Evolutionary conservation across 2,113 vertebrate genomes (phyloP), one percentile per base, ranked within the genome.

Genomic region (Oreochromis aureus): DNA sequence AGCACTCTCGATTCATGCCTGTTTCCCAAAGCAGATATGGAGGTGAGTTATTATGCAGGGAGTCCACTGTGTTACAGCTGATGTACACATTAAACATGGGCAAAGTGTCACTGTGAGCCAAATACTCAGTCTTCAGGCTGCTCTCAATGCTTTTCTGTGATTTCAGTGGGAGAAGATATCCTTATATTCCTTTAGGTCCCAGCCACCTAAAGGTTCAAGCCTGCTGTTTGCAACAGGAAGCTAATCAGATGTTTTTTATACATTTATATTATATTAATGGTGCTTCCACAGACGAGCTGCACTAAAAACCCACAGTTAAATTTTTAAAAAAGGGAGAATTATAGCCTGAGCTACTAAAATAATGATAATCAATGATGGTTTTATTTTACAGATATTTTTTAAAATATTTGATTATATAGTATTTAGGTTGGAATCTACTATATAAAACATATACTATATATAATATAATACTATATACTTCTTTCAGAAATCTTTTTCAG

Each of bases 401-500:
- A 34, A 44, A 36, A 66, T 73, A 46, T 41, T 73, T 18, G 5
- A 16, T 71, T 46, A 46, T 61, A 61, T 61, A 61, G 30, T 19
- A 61, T 61, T 61, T 61, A 34, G 58, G 30, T 34, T 61, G 16
- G 58, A 61, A 19, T 61, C 30, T 34, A 36, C 32, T n/a, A 63
- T 6, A 63, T 63, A 63, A 34, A 63, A 36, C 59, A 11, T 19
- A 63, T 63, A 11, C 10, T 36, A 66, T 61, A 61, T 61, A 36
- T n/a, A 66, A 66, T n/a, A 66, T n/a, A 66, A 66, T n/a, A 66
- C 61, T 66, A 39, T 41, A 41, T 46, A 16, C n/a, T 71, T 44
- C 22, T 44, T 44, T 0, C 0, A 71, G 24, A 41, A 44, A 24
- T 15, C 66, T 1, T 71, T 41, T 12, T 16, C 39, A 27, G 66